These are phyloP conservation scores for Athene noctua DNA, from an alignment of 2,113 vertebrate genomes.

Conservation along the genomic window DNA sequence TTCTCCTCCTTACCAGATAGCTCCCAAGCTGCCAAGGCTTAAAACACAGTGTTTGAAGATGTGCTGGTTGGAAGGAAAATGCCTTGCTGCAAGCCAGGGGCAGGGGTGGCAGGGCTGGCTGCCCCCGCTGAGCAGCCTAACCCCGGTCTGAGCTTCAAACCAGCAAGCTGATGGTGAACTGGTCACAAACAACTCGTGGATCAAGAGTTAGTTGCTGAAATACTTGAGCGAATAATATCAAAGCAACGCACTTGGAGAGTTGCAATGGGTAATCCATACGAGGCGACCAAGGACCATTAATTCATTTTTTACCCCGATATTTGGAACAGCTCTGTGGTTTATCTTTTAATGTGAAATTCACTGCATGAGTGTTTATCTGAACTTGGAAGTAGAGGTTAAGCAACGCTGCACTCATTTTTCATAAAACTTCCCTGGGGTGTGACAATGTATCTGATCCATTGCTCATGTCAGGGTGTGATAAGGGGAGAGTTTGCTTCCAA, in stretches of 20 bases:
- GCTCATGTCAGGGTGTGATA: neutral
- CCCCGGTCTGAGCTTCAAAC: neutral
- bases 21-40: neutral
- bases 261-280: fast-evolving
- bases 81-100: neutral
- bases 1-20: neutral
- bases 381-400: neutral
- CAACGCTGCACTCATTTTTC: neutral
- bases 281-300: neutral
- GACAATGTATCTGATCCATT: neutral
- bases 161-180: neutral
- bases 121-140: neutral
- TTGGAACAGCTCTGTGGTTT: neutral
- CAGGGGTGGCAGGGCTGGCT: neutral
- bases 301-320: neutral
- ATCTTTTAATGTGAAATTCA: neutral
- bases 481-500: neutral
- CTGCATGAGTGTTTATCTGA: neutral
- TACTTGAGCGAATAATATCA: neutral
- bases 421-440: neutral
- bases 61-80: neutral
- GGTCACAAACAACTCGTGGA: fast-evolving
- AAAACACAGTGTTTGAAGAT: neutral
- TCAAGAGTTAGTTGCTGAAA: neutral
- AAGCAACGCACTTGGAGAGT: neutral